Percentiles rank a stretch among this genome's conserved stretches.
Conservation (phyloP, 2,888 invertebrate species). For the Trachelus tabidus region DNA sequence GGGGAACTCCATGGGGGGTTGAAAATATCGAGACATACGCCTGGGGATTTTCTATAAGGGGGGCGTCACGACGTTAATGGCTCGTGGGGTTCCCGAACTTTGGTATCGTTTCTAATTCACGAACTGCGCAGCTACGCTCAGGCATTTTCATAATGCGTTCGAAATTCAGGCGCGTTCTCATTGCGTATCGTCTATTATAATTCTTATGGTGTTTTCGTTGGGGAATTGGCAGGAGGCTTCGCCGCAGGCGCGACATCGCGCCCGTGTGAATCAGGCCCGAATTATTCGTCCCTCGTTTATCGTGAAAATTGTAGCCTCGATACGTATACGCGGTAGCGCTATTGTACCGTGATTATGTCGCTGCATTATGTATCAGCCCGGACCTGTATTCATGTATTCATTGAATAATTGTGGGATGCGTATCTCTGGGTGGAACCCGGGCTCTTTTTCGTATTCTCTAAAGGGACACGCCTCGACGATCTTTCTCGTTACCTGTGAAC, state of each 20-base stretch:
- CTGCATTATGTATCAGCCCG: conserved; percentile 22
- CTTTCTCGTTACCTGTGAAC: background rate
- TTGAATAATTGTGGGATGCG: conserved; percentile 58
- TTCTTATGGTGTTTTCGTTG: too few species aligned
- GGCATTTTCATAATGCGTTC: too few species aligned
- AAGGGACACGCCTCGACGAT: conserved; percentile 16
- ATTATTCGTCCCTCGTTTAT: conserved; percentile 54
- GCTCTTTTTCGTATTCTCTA: background rate
- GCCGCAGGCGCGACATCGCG: background rate
- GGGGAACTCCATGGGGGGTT: conserved; percentile 27
- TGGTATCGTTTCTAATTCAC: too few species aligned
- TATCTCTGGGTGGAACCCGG: conserved; percentile 30
- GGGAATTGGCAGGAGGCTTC: background rate
- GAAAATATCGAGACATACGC: conserved; percentile 49
- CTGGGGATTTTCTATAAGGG: conserved; percentile 45
- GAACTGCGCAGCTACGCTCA: too few species aligned
- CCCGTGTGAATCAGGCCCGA: conserved; percentile 36
- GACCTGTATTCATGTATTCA: conserved; percentile 56
- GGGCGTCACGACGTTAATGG: conserved; percentile 30
- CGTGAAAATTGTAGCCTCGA: conserved; percentile 40
- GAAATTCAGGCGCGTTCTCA: too few species aligned
- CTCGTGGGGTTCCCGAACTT: background rate
- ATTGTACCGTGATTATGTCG: conserved; percentile 19
- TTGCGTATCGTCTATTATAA: too few species aligned
- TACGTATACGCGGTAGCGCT: conserved; percentile 3